Conservation (phyloP, 1,140 invertebrate genomes). For the Apis cerana region DNA sequence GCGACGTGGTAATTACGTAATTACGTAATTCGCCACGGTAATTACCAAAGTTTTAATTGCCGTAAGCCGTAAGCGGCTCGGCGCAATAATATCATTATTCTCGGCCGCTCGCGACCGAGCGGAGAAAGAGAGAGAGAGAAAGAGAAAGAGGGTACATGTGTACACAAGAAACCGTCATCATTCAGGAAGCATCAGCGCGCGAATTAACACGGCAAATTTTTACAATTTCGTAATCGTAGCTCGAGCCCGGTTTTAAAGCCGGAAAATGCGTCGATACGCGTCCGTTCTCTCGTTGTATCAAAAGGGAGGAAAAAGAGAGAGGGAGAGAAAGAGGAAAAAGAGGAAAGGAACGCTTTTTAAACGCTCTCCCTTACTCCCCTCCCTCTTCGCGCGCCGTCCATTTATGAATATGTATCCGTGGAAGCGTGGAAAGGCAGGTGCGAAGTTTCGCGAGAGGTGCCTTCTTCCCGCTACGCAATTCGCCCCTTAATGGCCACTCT, state of each 20-base stretch:
- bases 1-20: constrained; percentile 72
- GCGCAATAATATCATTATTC: constrained; percentile 76
- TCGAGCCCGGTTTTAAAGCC: no score
- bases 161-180: no score
- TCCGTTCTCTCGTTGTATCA: neutral
- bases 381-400: constrained; percentile 24
- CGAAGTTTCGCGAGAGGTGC: constrained; percentile 64
- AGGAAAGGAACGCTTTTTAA: constrained; percentile 4
- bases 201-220: no score
- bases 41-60: constrained; percentile 80
- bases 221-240: no score
- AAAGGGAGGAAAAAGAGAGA: neutral
- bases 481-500: constrained; percentile 70
- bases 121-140: neutral
- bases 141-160: neutral
- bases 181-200: no score
- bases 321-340: neutral
- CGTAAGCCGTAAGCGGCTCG: constrained; percentile 69
- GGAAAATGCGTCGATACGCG: no score
- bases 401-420: constrained; percentile 58
- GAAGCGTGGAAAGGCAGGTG: constrained; percentile 64
- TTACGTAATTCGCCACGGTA: constrained; percentile 75
- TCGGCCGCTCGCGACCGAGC: constrained; percentile 51
- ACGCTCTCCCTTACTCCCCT: constrained; percentile 1
- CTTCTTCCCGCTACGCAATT: constrained; percentile 61